Evolutionary conservation across 2,888 invertebrate species (phyloP), one percentile per base, ranked within the genome.

Genomic region (Malacosoma neustria): DNA sequence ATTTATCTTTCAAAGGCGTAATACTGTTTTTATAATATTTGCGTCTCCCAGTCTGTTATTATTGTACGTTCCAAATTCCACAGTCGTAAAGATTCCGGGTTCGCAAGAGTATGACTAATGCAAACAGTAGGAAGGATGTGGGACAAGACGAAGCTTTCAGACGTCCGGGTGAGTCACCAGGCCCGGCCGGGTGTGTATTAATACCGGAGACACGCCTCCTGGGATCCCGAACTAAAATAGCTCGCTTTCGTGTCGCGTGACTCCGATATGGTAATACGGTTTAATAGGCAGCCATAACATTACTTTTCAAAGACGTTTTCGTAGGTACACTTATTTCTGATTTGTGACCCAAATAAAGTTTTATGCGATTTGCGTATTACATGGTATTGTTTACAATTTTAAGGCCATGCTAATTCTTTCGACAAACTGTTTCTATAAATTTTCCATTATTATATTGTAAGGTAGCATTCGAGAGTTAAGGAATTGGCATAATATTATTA

Each of bases 201-300:
- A 81, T 80, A 82, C 64, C 74, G 72, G 75, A 77, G 82, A 81
- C 84, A 82, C 82, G 81, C 84, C 84, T 84, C 75, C 77, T 75
- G 76, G 72, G 75, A 67, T 68, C 68, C 64, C 69, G 59, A 63
- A 62, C 77, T 60, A 71, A 84, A 84, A 84, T 82, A 82, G 77
- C 68, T 51, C 59, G 56, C 48, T 54, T 56, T 61, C 59, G 73
- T 73, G 75, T 81, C 80, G 77, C 79, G 74, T 77, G 77, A 76
- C 76, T 77, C 61, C 61, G 58, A 62, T 66, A 68, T 65, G 61
- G 59, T 69, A 64, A 62, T 64, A 53, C 50, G 48, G 62, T 55
- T 60, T 61, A 45, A 44, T 49, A 46, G 33, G 38, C 45, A 43
- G 49, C 44, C 40, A 38, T 46, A 40, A 45, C 45, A 22, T 22